Percentiles rank a stretch among this genome's conserved stretches.
These are phyloP conservation scores for Mormyrus hasselquistii DNA, from an alignment of 2,797 vertebrate species.

Conservation along the genomic window DNA sequence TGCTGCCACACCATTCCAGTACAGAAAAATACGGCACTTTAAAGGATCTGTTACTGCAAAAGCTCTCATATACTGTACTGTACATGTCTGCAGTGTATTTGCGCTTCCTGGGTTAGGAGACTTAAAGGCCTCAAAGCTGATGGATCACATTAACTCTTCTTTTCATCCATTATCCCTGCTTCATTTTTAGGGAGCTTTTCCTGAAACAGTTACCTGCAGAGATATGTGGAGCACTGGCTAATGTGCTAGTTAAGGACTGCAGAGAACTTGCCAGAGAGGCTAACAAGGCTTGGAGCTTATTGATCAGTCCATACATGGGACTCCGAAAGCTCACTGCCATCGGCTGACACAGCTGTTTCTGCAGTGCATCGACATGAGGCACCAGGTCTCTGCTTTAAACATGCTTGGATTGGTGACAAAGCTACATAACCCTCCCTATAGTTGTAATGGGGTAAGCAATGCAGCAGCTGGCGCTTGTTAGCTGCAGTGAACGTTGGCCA, in stretches of 20 bases:
- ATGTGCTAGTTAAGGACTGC: background rate
- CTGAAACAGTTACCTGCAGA: background rate
- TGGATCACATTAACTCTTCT: background rate
- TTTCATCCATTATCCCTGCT: background rate
- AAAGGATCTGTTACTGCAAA: background rate
- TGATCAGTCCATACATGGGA: background rate
- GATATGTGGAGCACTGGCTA: background rate
- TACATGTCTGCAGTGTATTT: background rate
- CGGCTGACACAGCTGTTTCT: background rate
- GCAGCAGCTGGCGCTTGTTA: slow-evolving; percentile 15
- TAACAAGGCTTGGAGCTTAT: background rate
- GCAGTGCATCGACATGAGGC: background rate
- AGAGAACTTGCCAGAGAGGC: background rate
- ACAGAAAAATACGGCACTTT: background rate
- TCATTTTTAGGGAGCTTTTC: background rate
- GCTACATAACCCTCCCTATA: slow-evolving; percentile 14
- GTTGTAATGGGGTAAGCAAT: slow-evolving; percentile 14
- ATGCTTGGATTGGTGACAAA: slow-evolving; percentile 23
- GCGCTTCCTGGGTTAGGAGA: background rate
- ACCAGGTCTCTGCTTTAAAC: slow-evolving; percentile 23
- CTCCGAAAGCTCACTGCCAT: background rate
- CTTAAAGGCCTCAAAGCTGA: background rate
- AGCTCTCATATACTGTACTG: background rate
- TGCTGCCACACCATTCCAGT: background rate
- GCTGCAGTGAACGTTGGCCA: slow-evolving; percentile 17